Base-by-base conservation (phyloP, 1,140 invertebrate genomes). In the Rhyacophila brunnea region DNA sequence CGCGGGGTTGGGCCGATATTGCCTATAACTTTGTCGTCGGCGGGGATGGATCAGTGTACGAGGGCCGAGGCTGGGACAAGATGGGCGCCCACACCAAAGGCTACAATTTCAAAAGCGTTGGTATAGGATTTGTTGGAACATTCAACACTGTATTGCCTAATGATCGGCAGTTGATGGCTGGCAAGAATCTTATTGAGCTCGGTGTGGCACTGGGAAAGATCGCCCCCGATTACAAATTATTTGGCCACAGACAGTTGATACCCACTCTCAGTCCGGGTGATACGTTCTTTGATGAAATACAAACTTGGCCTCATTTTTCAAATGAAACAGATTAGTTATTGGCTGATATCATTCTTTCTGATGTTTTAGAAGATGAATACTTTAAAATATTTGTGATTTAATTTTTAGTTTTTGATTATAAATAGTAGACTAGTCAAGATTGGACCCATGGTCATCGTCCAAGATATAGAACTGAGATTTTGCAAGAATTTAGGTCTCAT, bases 21-120 rank as follows among this genome's bases (percentile, higher is more conserved):
- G 83, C 80, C 0, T 89, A 87, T 67, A 92, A 87, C 67, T 93
- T 92, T 67, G 68, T 92, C 5, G 78, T 91, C 6, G 90, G 87
- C 0, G 87, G 86, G 14, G 87, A 90, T 68, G 87, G 87, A 0
- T 79, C 80, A 1, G 81, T 83, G 0, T 90, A 88, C 71, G 83
- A 81, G 68, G 88, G 82, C 1, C 74, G 81, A 18, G 87, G 87
- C 4, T 90, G 87, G 87, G 78, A 82, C 46, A 69, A 74, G 13
- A 70, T 83, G 2, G 87, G 87, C 0, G 81, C 85, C 0, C 87
- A 90, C 64, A 85, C 85, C 0, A 71, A 80, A 13, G 75, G 78
- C 14, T 87, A 86, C 68, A 90, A 91, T 64, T 71, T 67, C 18
- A 77, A 76, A 11, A 81, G 82, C 4, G 71, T 88, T 32, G 87